Percentiles rank a stretch among this genome's conserved stretches.
Conservation (phyloP, 64 coral and sea anemone species). For the Porites lutea region DNA sequence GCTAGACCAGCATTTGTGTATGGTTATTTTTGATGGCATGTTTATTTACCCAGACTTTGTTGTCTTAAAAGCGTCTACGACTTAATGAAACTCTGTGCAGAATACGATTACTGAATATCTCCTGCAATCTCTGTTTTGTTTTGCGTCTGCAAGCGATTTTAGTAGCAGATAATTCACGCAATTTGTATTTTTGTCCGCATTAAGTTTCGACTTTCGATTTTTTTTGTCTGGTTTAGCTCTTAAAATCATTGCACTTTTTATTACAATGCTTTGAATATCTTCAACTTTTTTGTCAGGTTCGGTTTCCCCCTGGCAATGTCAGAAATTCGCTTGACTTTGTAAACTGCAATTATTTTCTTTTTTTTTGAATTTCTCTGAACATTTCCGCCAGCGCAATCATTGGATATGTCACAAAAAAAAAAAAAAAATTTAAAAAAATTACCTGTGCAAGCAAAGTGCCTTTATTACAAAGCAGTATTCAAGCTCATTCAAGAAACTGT, state of each 20-base stretch:
- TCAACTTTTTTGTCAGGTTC: neutral
- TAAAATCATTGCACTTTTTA: neutral
- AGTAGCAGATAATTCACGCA: conserved; percentile 30
- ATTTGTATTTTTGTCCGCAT: neutral
- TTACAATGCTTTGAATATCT: neutral
- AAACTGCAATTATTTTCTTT: neutral
- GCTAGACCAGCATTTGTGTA: neutral
- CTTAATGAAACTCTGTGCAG: neutral
- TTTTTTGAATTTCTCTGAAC: neutral
- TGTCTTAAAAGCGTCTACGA: conserved; percentile 33
- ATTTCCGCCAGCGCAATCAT: neutral
- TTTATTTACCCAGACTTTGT: conserved; percentile 25
- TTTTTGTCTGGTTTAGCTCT: neutral
- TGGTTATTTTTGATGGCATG: neutral
- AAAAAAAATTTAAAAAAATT: conserved; percentile 5
- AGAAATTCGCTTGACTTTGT: neutral
- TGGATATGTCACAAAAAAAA: conserved; percentile 13
- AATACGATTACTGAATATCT: conserved; percentile 55
- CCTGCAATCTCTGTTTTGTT: conserved; percentile 36
- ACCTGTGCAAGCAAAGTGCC: neutral
- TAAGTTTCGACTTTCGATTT: neutral
- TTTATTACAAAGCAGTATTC: neutral
- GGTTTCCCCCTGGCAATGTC: neutral
- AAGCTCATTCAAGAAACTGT: neutral
- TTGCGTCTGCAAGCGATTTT: conserved; percentile 12